These are phyloP conservation scores for Beris chalybata DNA, from an alignment of 2,888 invertebrate species.

Conservation along the genomic window DNA sequence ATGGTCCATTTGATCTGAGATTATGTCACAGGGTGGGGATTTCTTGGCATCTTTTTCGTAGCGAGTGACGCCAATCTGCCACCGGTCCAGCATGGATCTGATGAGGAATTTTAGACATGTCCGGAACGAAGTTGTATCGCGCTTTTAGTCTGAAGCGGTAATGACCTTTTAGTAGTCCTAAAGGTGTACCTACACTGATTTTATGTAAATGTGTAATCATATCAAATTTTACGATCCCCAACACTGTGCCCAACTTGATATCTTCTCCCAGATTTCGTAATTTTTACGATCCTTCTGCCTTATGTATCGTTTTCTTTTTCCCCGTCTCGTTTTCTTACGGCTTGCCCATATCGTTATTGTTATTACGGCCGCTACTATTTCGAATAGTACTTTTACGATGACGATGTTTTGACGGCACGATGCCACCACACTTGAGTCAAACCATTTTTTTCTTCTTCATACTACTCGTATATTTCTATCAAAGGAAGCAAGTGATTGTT, in stretches of 20 bases:
- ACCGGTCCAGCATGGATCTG: background rate
- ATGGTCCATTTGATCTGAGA: constrained; percentile 31
- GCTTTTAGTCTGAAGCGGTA: no score
- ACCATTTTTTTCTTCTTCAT: constrained; percentile 21
- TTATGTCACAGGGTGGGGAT: constrained; percentile 32
- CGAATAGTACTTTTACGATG: constrained; percentile 14
- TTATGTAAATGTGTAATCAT: background rate
- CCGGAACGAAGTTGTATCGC: no score
- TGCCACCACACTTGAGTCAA: constrained; percentile 11
- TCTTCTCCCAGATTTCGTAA: constrained; percentile 21
- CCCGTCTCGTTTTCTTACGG: constrained; percentile 14
- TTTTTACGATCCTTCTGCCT: constrained; percentile 13
- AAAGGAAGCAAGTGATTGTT: constrained; percentile 17
- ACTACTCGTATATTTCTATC: background rate
- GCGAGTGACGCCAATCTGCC: background rate
- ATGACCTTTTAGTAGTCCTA: no score
- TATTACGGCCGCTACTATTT: constrained; percentile 18
- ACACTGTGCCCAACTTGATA: constrained; percentile 18
- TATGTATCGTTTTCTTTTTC: constrained; percentile 4
- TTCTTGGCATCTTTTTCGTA: constrained; percentile 26
- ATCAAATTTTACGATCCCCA: background rate
- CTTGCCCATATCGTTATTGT: constrained; percentile 31
- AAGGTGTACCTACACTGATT: no score
- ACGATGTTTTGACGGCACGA: constrained; percentile 36
- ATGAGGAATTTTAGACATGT: background rate